Base-by-base conservation (phyloP, 1,140 invertebrate genomes). In the Mercenaria mercenaria region DNA sequence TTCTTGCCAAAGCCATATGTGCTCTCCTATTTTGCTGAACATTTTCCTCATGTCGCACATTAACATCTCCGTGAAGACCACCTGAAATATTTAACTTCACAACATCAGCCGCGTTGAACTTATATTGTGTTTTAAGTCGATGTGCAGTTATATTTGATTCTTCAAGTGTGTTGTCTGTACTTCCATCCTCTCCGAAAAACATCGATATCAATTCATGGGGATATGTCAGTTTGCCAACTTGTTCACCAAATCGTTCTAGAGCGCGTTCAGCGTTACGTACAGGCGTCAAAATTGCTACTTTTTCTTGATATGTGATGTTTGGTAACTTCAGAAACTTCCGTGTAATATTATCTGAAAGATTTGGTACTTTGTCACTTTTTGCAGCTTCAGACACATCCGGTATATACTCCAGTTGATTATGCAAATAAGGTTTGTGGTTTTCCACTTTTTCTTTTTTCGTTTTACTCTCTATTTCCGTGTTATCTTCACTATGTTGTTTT, bases 151-250 rank as follows among this genome's bases (percentile, higher is more conserved):
- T 43, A 39, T 90, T 80, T 11, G 93, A 91, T 26, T 88, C 67
- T 32, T 47, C 83, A 8, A 94, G 50, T 0, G 95, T 95, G 4
- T 88, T 69, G 32, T 95, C 95, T 34, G 59, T 80, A 86, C 94
- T 95, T 15, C 93, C 86, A 56, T 95, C 94, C 79, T 95, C 95
- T 0, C 94, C 95, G 72, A 95, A 93, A 10, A 81, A 93, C 10
- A 95, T 34, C 0, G 95, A 94, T 20, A 95, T 91, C 34, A 93
- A 90, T 0, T 85, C 29, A 41, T 94, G 92, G 1, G 94, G 94
- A 79, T 95, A 95, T 6, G 87, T 88, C 15, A 95, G 50, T 13
- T 91, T 91, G 43, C 87, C 92, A 20, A 95, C 47, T 8, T 93
- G 76, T 18, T 77, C 23, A 0, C 82, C 88, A 82, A 91, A 95